Conservation (phyloP, 2,113 vertebrate species). For the Heterotilapia buettikoferi region DNA sequence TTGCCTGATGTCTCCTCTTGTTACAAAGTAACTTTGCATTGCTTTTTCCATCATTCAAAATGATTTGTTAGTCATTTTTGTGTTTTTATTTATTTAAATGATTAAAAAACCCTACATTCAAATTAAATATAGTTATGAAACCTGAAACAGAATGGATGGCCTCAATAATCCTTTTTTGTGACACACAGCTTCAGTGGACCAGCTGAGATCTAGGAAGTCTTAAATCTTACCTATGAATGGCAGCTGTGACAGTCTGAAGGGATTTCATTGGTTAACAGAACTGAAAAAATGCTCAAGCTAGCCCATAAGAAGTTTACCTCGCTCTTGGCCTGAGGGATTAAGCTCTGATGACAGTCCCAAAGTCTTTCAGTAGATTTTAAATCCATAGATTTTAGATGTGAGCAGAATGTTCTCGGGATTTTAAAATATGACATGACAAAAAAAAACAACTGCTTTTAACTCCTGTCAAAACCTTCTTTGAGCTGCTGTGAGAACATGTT, state of each 20-base stretch:
- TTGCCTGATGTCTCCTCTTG: not conserved
- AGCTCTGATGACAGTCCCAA: constrained; percentile 18
- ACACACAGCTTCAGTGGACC: not conserved
- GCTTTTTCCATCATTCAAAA: not conserved
- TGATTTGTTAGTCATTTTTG: not conserved
- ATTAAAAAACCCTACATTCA: not conserved
- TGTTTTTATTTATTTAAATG: not conserved
- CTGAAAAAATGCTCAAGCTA: constrained; percentile 22
- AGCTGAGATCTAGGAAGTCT: constrained; percentile 22
- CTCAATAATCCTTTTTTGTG: not conserved
- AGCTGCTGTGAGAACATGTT: constrained; percentile 60
- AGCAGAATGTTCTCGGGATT: constrained; percentile 62
- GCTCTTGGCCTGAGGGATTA: constrained; percentile 62
- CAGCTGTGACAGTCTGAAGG: constrained; percentile 44
- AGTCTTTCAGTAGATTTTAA: constrained; percentile 61
- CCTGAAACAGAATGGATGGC: not conserved
- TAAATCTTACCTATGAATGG: not conserved
- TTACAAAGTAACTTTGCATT: not conserved
- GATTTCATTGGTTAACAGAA: constrained; percentile 56
- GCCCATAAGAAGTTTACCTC: constrained; percentile 54
- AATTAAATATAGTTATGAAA: not conserved
- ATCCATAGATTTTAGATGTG: constrained; percentile 56
- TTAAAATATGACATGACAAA: constrained; percentile 34
- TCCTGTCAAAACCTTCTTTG: constrained; percentile 39
- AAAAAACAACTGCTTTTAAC: constrained; percentile 26